A percentile compares a stretch with the other conserved stretches of the same genome.
Evolutionary conservation across 1,140 invertebrate species (phyloP).

Genomic region (Ceratosolen fusciceps): DNA sequence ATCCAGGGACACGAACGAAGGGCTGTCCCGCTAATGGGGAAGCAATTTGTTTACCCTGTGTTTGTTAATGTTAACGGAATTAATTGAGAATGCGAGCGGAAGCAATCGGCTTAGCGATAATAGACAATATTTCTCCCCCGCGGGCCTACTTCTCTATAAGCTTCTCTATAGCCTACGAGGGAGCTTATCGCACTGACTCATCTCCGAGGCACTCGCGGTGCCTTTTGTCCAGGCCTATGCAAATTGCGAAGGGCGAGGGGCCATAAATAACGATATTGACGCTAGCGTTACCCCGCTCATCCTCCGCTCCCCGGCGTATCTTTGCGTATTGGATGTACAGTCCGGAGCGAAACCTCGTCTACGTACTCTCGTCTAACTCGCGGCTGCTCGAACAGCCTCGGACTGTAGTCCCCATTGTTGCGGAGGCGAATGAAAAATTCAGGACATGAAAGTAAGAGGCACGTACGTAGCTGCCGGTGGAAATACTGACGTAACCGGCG

Average conservation of each 20-base stretch:
- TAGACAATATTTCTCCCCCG: too few relatives aligned
- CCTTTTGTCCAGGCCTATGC: conserved; percentile 64
- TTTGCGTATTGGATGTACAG: conserved; percentile 25
- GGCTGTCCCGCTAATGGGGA: too few relatives aligned
- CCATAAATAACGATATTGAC: conserved; percentile 66
- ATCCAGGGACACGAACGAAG: too few relatives aligned
- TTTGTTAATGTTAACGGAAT: too few relatives aligned
- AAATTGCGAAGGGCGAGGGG: conserved; percentile 61
- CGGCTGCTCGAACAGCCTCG: too few relatives aligned
- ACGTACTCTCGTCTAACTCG: too few relatives aligned
- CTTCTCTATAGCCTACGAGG: too few relatives aligned
- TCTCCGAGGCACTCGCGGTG: conserved; percentile 59
- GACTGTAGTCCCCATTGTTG: neutral
- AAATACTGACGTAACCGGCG: neutral
- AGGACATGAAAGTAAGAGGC: neutral
- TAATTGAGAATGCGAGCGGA: too few relatives aligned
- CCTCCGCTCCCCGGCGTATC: too few relatives aligned
- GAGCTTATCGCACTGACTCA: conserved; percentile 61
- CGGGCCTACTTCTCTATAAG: too few relatives aligned
- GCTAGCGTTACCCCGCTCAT: conserved; percentile 44
- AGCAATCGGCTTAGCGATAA: too few relatives aligned
- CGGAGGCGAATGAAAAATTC: neutral
- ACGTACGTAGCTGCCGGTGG: neutral
- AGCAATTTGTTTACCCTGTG: too few relatives aligned
- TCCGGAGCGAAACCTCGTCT: neutral